Base-by-base conservation (phyloP, 2,888 invertebrate species). In the Eilema depressum region DNA sequence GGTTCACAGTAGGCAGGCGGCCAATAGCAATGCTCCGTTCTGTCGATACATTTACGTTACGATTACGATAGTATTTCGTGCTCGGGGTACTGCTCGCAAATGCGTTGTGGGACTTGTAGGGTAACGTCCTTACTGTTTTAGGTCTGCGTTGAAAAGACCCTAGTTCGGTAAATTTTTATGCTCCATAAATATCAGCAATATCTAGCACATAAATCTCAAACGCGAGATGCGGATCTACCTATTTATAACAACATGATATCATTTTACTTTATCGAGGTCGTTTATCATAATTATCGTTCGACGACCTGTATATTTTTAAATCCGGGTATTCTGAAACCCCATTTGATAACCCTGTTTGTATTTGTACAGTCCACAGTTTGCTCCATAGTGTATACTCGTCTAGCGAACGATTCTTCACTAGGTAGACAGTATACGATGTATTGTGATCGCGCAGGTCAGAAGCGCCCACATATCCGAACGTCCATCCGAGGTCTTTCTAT, bases 331-430 rank as follows among this genome's bases (percentile, higher is more conserved):
- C 25, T 10, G 23, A 63, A 63, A 25, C 10, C 26, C 41, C 26
- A 25, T 47, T 37, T 63, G 63, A 63, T 41, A 63, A n/a, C 63
- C 63, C 47, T 41, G 20, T 20, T 25, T 63, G 33, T 63, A 41
- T 63, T 23, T 53, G 10, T 28, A n/a, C n/a, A n/a, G 20, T 53
- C 10, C 53, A n/a, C 10, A 10, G 53, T n/a, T 10, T 10, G n/a
- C n/a, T n/a, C 8, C 53, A 20, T 10, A 53, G n/a, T 53, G 53
- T 2, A n/a, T n/a, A 53, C n/a, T 53, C 20, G 10, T n/a, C 20
- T 20, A 53, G 1, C 20, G n/a, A 10, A 53, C 53, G 20, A n/a
- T 53, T n/a, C 41, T 41, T 17, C 3, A 41, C 41, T 41, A 41
- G 41, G 41, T 41, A 41, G 47, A 47, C 12, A 47, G 20, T 47